Base-by-base conservation (phyloP, 2,888 invertebrate genomes). In the Eupeodes latifasciatus region DNA sequence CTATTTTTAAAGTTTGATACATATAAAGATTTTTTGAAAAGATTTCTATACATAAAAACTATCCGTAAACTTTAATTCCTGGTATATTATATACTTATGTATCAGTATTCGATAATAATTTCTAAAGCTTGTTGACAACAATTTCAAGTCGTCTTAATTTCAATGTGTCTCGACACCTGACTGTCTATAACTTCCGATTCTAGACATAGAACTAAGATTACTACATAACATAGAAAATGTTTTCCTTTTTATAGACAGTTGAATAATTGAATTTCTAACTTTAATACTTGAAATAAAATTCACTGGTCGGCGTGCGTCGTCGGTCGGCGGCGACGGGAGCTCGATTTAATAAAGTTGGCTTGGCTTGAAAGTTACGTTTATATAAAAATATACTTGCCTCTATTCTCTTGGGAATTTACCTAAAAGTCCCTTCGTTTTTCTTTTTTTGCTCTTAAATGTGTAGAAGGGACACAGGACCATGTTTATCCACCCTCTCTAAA, bases 401-500 rank as follows among this genome's bases (percentile, higher is more conserved):
- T 11, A 36, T 36, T 67, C 67, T 53, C 69, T 40, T 0, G 53
- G 69, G 69, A 53, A 69, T 53, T 36, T n/a, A 53, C 16, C 36
- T 9, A 34, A 36, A 49, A 69, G 36, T 51, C n/a, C n/a, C 49
- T 67, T 40, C 40, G 9, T 9, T 40, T 40, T 40, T 40, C 27
- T 27, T 67, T 10, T 49, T 10, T 19, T 19, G 19, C 16, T 5
- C 34, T 27, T 14, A 34, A n/a, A 69, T 16, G 16, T 19, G 16
- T 51, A 11, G 51, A 69, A 36, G 51, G 51, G 12, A 53, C 3
- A n/a, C 9, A 49, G 4, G 4, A 47, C 14, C 5, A 27, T 12
- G 5, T 40, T 40, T 40, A 40, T 27, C 51, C 69, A 69, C 69
- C 69, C 69, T 53, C 67, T 6, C 49, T 51, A n/a, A 67, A 67